Evolutionary conservation across 2,888 invertebrate species (phyloP).

Genomic region (Hypercompe scribonia): DNA sequence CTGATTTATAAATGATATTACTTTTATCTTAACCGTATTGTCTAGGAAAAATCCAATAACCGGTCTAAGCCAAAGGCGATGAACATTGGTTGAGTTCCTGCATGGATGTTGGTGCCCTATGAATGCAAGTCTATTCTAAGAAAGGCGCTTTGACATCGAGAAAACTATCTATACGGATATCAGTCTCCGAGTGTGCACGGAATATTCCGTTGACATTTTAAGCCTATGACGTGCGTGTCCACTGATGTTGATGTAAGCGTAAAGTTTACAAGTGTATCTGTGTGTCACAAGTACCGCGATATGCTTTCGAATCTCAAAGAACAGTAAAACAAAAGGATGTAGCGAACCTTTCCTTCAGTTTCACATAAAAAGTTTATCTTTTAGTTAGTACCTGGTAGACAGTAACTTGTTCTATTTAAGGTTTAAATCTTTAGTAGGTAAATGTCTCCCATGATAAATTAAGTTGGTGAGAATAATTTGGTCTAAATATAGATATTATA

Average conservation of each 20-base stretch:
- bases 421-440: background rate
- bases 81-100: conserved; percentile 16
- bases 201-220: conserved; percentile 79
- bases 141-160: conserved; percentile 64
- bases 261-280: conserved; percentile 53
- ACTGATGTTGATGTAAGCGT: conserved; percentile 52
- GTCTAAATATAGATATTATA: background rate
- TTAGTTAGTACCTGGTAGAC: background rate
- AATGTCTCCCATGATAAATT: background rate
- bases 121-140: conserved; percentile 41
- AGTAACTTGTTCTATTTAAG: background rate
- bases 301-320: background rate
- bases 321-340: conserved; percentile 27
- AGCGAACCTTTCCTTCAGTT: background rate
- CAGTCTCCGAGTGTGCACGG: conserved; percentile 56
- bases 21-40: conserved; percentile 62
- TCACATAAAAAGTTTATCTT: background rate
- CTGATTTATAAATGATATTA: conserved; percentile 31
- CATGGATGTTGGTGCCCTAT: conserved; percentile 23
- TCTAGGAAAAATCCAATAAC: conserved; percentile 62
- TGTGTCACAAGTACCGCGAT: conserved; percentile 44
- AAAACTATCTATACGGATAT: conserved; percentile 48
- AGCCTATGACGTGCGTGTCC: conserved; percentile 59
- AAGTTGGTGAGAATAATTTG: background rate
- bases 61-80: background rate